phyloP scores from a whole-genome alignment of 2,797 vertebrate genomes.

The Poeciliopsis paucimaculata region DNA sequence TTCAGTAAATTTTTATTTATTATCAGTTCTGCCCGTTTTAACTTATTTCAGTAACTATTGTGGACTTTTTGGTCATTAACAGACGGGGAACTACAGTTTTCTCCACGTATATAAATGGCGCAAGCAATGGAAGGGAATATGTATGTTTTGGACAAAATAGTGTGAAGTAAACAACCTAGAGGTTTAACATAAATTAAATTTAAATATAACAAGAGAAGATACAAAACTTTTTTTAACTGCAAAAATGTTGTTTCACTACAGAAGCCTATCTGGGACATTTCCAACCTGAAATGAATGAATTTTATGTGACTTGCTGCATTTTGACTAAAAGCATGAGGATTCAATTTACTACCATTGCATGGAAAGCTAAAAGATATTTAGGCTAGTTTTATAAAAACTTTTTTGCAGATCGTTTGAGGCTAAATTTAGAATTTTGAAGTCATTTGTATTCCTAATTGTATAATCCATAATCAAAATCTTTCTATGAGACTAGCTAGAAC shows the following conservation, averaged over 20 bases:
- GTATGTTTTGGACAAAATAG: constrained; percentile 4
- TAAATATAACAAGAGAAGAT: background rate
- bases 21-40: background rate
- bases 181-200: background rate
- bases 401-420: constrained; percentile 59
- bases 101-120: background rate
- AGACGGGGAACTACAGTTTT: background rate
- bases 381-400: constrained; percentile 67
- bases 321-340: constrained; percentile 69
- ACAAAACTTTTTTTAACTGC: constrained; percentile 10
- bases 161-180: background rate
- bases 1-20: background rate
- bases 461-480: constrained; percentile 56
- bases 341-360: constrained; percentile 69
- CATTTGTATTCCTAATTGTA: constrained; percentile 61
- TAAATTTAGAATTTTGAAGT: constrained; percentile 57
- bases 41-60: background rate
- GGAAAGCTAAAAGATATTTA: constrained; percentile 65
- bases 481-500: constrained; percentile 50
- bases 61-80: background rate
- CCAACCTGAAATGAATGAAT: constrained; percentile 49
- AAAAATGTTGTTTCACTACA: constrained; percentile 16
- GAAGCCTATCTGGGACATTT: constrained; percentile 37
- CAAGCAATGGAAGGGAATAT: constrained; percentile 29
- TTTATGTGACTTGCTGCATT: constrained; percentile 57